Base-by-base conservation (phyloP, 2,113 vertebrate genomes). In the Larimichthys crocea region DNA sequence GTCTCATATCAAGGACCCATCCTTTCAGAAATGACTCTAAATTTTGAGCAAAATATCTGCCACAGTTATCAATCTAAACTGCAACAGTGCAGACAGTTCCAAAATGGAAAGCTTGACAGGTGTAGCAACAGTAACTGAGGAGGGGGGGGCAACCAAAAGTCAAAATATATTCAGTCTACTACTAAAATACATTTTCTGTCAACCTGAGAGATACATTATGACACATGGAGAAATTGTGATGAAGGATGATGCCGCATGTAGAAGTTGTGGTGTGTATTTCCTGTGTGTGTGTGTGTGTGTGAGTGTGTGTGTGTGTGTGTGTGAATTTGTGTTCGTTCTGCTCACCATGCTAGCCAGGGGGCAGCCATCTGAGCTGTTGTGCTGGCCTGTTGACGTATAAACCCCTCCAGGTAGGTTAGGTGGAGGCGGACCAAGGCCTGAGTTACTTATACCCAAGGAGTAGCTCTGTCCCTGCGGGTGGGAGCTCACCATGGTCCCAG, bases 381-480 rank as follows among this genome's bases (percentile, higher is more conserved):
- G 89, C 49, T 88, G 96, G 6, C 62, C 91, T 40, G 85, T 19
- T 80, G 89, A 78, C 0, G 48, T 89, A 91, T 40, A 93, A 79
- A 59, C 81, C 75, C 89, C 92, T 52, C 92, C 94, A 0, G 86
- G 83, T 14, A 83, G 69, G 67, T 94, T 94, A 44, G 94, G 88
- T 15, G 89, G 88, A 84, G 96, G 80, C 2, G 94, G 88, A 71
- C 88, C 95, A 0, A 94, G 73, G 52, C 94, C 24, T 10, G 94
- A 92, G 86, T 89, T 88, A 79, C 94, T 89, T 59, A 96, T 88
- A 24, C 91, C 93, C 90, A 95, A 88, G 1, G 95, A 94, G 85
- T 94, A 96, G 76, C 91, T 85, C 77, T 95, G 96, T 0, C 95
- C 88, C 62, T 92, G 94, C 2, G 89, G 79, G 57, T 93, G 91